phyloP scores from a whole-genome alignment of 2,888 invertebrate species.

The Pheosia tremula region DNA sequence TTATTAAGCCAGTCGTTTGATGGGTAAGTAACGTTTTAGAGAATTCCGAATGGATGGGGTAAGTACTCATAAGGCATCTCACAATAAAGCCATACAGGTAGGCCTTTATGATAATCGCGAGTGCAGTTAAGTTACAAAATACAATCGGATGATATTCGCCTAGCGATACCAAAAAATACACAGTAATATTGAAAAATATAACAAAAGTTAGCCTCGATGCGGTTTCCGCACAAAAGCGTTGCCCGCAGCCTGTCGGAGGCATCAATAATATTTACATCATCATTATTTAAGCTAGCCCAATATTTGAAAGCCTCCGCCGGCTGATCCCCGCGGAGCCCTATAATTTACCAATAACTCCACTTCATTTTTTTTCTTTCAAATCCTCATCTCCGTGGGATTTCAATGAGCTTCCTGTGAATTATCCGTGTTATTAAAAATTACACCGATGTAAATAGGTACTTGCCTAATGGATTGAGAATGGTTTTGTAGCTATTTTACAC shows the following conservation, averaged over 20 bases:
- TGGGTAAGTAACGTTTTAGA: too few relatives aligned
- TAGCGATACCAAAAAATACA: not conserved
- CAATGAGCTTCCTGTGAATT: constrained; percentile 75
- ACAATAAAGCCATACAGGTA: too few relatives aligned
- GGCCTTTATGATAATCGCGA: too few relatives aligned
- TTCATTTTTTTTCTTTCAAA: constrained; percentile 69
- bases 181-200: constrained; percentile 3
- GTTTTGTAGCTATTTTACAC: not conserved
- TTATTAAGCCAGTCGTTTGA: too few relatives aligned
- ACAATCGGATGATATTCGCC: too few relatives aligned
- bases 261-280: constrained; percentile 43
- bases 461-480: not conserved
- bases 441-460: not conserved
- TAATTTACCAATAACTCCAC: constrained; percentile 79
- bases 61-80: too few relatives aligned
- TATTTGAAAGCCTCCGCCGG: constrained; percentile 48
- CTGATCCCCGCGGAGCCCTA: constrained; percentile 59
- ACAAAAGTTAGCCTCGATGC: constrained; percentile 3
- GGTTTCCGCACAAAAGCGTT: constrained; percentile 18
- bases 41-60: too few relatives aligned
- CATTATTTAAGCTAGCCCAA: constrained; percentile 60
- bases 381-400: constrained; percentile 77
- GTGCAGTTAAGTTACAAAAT: too few relatives aligned
- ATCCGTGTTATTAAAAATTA: constrained; percentile 58
- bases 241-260: constrained; percentile 9